These are phyloP conservation scores for Oreotragus oreotragus DNA, from an alignment of 2,113 vertebrate species.

Conservation along the genomic window DNA sequence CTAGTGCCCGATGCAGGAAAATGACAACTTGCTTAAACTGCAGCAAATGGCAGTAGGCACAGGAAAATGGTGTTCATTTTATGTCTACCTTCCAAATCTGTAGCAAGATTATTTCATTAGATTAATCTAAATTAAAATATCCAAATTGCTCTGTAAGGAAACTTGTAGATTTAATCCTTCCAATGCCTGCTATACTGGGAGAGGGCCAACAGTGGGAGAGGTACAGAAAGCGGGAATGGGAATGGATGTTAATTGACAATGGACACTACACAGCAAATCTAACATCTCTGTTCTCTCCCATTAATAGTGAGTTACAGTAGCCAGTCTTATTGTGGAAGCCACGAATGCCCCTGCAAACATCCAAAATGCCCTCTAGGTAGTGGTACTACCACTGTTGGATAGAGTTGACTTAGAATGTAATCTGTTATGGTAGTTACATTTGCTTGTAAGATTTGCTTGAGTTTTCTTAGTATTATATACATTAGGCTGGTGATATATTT, in stretches of 20 bases:
- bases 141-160: not conserved
- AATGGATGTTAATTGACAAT: not conserved
- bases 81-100: not conserved
- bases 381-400: no score
- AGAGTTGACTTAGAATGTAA: not conserved
- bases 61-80: not conserved
- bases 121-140: not conserved
- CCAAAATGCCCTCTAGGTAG: not conserved
- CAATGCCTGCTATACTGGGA: accelerated
- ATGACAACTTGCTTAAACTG: not conserved
- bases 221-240: not conserved
- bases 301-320: not conserved
- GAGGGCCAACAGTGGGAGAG: accelerated
- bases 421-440: not conserved
- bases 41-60: not conserved
- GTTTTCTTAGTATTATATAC: not conserved
- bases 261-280: not conserved
- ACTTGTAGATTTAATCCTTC: not conserved
- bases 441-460: not conserved
- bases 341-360: not conserved
- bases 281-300: accelerated
- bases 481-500: not conserved
- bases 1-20: not conserved
- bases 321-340: not conserved
- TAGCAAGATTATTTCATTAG: not conserved